phyloP scores from a whole-genome alignment of 2,797 vertebrate species.

The Chaetophractus vellerosus region DNA sequence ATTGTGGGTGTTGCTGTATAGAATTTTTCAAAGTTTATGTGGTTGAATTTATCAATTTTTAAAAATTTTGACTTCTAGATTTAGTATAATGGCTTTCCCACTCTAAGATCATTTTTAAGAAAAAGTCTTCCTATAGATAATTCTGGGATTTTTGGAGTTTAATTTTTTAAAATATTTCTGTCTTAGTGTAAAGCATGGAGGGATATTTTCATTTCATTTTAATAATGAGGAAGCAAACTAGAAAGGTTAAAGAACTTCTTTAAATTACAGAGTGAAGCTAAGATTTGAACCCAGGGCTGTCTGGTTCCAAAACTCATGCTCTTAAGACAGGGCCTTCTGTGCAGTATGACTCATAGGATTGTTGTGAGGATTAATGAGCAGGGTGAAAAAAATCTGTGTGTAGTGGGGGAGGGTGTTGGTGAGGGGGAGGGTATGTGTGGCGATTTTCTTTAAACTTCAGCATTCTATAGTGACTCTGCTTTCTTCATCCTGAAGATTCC shows the following conservation, averaged over 20 bases:
- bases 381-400: not conserved
- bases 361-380: not conserved
- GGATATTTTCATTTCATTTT: slow-evolving; percentile 48
- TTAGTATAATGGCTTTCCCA: not conserved
- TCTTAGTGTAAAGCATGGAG: not conserved
- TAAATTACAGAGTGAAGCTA: not conserved
- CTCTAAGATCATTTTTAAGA: not conserved
- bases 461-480: not conserved
- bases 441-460: not conserved
- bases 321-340: not conserved
- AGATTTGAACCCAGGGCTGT: not conserved
- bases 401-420: not conserved
- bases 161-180: slow-evolving; percentile 9
- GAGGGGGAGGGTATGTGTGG: not conserved
- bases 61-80: not conserved
- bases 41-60: not conserved
- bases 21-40: slow-evolving; percentile 1
- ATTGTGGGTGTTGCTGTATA: not conserved
- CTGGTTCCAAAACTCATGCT: not conserved
- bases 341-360: not conserved
- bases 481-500: not conserved
- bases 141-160: slow-evolving; percentile 17
- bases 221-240: not conserved
- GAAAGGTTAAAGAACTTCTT: slow-evolving; percentile 29
- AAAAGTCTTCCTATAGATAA: slow-evolving; percentile 33